Evolutionary conservation across 2,113 vertebrate genomes (phyloP), one percentile per base, ranked within the genome.

Genomic region (Pseudolaguvia tuberculata): DNA sequence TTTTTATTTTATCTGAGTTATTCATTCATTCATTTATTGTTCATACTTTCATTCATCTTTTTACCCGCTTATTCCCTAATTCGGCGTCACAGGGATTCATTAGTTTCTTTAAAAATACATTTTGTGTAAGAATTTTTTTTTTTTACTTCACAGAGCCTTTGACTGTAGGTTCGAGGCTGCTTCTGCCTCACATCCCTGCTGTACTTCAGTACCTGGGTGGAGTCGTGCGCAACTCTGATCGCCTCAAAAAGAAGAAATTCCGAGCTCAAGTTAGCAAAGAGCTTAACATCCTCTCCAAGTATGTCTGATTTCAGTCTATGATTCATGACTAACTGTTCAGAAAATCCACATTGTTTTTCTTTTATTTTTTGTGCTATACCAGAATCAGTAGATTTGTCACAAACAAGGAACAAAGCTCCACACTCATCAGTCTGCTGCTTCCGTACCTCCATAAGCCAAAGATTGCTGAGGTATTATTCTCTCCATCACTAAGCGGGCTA

Each of bases 271-370:
- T 98, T 82, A 91, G 92, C 84, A 98, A 94, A 82, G 95, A 99
- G 76, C 95, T 99, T 78, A 94, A 92, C 85, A 95, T 99, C 82
- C 94, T 99, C 72, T 99, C 96, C 72, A 98, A 94, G 97, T 97
- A 88, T 90, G 94, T 88, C 68, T 61, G 48, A 39, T 39, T 56
- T 15, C 6, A 25, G 17, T n/a, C 35, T 45, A 3, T 27, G 10
- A 5, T 39, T 47, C 47, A 17, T 50, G 0, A 45, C 35, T 13
- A 59, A 58, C 10, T 52, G 35, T 20, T 23, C 29, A 39, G 5
- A 29, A 14, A 25, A 8, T 48, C 31, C 25, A 23, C 35, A 11
- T 59, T 6, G n/a, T n/a, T n/a, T n/a, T 58, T 17, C 17, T 15
- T 39, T 35, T 55, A 23, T 25, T 61, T 29, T 21, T 75, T 9